Evolutionary conservation across 2,113 vertebrate species (phyloP).

Genomic region (Antechinus stuartii): DNA sequence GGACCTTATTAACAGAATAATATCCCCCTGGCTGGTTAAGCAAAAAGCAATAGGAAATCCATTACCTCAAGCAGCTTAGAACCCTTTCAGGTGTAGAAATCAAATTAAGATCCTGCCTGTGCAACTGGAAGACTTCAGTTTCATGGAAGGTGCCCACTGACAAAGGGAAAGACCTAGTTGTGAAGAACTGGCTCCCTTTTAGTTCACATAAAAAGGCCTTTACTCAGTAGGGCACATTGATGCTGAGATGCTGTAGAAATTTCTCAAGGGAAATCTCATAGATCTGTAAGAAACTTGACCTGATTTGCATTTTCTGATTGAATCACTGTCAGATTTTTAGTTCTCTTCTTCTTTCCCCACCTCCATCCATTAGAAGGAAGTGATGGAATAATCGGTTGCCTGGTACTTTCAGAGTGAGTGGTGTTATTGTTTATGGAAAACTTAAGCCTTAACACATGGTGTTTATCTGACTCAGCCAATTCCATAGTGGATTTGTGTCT

Average conservation of each 20-base stretch:
- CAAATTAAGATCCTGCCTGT: conserved; percentile 38
- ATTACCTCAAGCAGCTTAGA: background rate
- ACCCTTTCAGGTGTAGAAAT: conserved; percentile 49
- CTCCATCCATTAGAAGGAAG: conserved; percentile 14
- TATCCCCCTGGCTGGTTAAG: background rate
- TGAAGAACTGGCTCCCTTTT: background rate
- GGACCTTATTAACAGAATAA: background rate
- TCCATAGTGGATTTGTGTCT: background rate
- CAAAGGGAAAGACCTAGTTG: background rate
- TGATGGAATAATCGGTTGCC: conserved; percentile 58
- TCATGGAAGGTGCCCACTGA: background rate
- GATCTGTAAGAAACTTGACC: conserved; percentile 83
- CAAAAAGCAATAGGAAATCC: conserved; percentile 1
- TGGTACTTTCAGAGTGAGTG: conserved; percentile 50
- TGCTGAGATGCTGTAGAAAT: conserved; percentile 77
- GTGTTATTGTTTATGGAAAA: conserved; percentile 45
- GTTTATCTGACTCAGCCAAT: conserved; percentile 27
- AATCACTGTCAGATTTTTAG: conserved; percentile 79
- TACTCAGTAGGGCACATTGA: conserved; percentile 74
- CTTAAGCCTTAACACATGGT: conserved; percentile 31
- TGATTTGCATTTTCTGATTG: conserved; percentile 88
- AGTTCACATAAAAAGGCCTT: conserved; percentile 61
- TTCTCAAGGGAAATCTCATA: conserved; percentile 85
- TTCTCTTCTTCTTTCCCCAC: conserved; percentile 45
- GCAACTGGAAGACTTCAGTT: conserved; percentile 38